phyloP scores from a whole-genome alignment of 2,113 vertebrate genomes.

The Eudyptes chrysolophus region DNA sequence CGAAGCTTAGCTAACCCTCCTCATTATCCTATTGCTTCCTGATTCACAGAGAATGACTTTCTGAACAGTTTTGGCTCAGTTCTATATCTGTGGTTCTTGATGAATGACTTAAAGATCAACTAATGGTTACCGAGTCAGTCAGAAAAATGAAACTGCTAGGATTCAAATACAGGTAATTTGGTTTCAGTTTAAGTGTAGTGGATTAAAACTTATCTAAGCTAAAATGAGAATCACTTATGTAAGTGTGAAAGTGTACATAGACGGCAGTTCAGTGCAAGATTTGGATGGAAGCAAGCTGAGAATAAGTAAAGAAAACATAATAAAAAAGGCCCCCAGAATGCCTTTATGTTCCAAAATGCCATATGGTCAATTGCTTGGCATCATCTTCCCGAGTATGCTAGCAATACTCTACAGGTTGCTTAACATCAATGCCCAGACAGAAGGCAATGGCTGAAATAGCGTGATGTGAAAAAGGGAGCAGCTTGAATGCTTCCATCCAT shows the following conservation, averaged over 20 bases:
- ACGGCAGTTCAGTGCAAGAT: not conserved
- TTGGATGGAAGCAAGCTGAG: not conserved
- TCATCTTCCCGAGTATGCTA: not conserved
- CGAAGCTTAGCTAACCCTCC: not conserved
- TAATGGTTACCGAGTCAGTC: not conserved
- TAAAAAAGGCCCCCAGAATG: not conserved
- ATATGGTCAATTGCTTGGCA: slow-evolving; percentile 6
- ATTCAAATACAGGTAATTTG: not conserved
- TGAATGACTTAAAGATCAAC: not conserved
- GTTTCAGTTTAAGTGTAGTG: not conserved
- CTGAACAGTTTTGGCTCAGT: not conserved
- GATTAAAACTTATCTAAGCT: not conserved
- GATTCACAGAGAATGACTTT: not conserved
- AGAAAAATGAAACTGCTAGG: not conserved
- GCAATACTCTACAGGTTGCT: not conserved
- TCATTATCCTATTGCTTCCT: not conserved
- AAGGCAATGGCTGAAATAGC: slow-evolving; percentile 9
- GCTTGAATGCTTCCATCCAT: not conserved
- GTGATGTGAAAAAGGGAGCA: not conserved
- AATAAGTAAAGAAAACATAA: not conserved
- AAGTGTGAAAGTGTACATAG: not conserved
- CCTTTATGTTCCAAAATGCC: slow-evolving; percentile 18
- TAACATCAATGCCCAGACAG: not conserved
- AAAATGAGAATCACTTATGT: not conserved
- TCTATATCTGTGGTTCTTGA: not conserved